A percentile compares a stretch with the other conserved stretches of the same genome.
phyloP scores from a whole-genome alignment of 2,888 invertebrate genomes.

The Pollenia angustigena region DNA sequence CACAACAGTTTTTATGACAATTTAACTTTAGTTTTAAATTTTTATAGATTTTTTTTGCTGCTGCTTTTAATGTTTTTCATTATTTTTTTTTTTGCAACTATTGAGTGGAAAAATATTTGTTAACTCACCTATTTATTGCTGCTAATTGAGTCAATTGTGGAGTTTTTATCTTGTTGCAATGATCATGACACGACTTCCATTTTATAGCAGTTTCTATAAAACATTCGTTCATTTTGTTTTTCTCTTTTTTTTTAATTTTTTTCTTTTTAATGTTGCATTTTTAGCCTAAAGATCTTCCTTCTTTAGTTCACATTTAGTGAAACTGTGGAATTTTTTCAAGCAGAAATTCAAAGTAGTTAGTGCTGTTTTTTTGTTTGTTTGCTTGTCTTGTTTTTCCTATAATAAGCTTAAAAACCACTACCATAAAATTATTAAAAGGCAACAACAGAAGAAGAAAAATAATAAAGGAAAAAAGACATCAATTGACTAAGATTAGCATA shows the following conservation, averaged over 20 bases:
- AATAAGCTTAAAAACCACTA: slow-evolving; percentile 62
- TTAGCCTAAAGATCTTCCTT: slow-evolving; percentile 67
- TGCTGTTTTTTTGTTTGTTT: not conserved
- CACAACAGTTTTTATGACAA: slow-evolving; percentile 44
- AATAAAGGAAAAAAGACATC: slow-evolving; percentile 55
- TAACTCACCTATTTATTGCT: slow-evolving; percentile 73
- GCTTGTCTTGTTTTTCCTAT: slow-evolving; percentile 12
- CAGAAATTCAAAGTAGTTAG: slow-evolving; percentile 56
- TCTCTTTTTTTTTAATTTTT: not conserved
- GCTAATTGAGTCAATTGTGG: slow-evolving; percentile 73
- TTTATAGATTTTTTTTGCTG: slow-evolving; percentile 19
- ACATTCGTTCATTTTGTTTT: slow-evolving; percentile 11
- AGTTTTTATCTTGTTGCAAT: slow-evolving; percentile 68
- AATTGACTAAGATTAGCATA: slow-evolving; percentile 72
- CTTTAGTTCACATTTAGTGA: slow-evolving; percentile 57
- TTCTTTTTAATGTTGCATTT: slow-evolving; percentile 15
- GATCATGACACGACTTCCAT: slow-evolving; percentile 71
- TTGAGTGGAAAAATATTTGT: slow-evolving; percentile 72
- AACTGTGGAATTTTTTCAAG: slow-evolving; percentile 62
- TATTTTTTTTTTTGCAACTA: slow-evolving; percentile 53
- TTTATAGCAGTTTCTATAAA: slow-evolving; percentile 40
- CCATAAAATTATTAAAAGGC: slow-evolving; percentile 69
- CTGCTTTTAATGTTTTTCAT: slow-evolving; percentile 4
- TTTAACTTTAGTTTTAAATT: slow-evolving; percentile 44
- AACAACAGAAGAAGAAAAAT: slow-evolving; percentile 20